These are phyloP conservation scores for Masticophis lateralis DNA, from an alignment of 2,797 vertebrate genomes.

Conservation along the genomic window DNA sequence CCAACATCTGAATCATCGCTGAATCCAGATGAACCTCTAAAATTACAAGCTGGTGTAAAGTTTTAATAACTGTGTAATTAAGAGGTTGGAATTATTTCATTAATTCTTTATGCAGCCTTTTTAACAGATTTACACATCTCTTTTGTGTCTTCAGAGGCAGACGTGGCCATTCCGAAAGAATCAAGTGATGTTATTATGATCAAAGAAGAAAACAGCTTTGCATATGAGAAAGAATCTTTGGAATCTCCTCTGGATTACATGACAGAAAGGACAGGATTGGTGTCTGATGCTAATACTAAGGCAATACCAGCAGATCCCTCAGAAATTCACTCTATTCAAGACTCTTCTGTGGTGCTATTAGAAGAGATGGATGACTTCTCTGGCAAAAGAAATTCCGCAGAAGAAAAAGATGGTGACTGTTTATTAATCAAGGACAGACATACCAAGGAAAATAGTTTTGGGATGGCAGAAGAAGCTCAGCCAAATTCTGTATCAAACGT, in stretches of 20 bases:
- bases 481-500: not conserved
- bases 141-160: slow-evolving; percentile 70
- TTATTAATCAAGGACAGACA: not conserved
- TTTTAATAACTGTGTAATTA: slow-evolving; percentile 11
- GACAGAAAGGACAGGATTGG: slow-evolving; percentile 15
- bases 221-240: slow-evolving; percentile 39
- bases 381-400: slow-evolving; percentile 56
- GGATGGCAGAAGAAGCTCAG: slow-evolving; percentile 22
- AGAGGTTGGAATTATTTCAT: slow-evolving; percentile 18
- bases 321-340: slow-evolving; percentile 16
- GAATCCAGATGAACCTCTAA: not conserved
- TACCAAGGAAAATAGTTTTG: slow-evolving; percentile 49
- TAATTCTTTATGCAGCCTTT: slow-evolving; percentile 70
- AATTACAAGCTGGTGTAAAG: not conserved
- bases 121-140: slow-evolving; percentile 75
- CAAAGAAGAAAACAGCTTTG: slow-evolving; percentile 32
- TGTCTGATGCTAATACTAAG: slow-evolving; percentile 14
- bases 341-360: slow-evolving; percentile 55
- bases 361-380: slow-evolving; percentile 75
- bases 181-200: slow-evolving; percentile 27
- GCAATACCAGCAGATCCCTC: not conserved
- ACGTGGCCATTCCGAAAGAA: slow-evolving; percentile 57
- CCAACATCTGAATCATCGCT: not conserved
- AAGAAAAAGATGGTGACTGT: slow-evolving; percentile 24
- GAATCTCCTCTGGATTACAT: not conserved